Conservation (phyloP, 1,140 invertebrate species). For the Augochlora pura region DNA sequence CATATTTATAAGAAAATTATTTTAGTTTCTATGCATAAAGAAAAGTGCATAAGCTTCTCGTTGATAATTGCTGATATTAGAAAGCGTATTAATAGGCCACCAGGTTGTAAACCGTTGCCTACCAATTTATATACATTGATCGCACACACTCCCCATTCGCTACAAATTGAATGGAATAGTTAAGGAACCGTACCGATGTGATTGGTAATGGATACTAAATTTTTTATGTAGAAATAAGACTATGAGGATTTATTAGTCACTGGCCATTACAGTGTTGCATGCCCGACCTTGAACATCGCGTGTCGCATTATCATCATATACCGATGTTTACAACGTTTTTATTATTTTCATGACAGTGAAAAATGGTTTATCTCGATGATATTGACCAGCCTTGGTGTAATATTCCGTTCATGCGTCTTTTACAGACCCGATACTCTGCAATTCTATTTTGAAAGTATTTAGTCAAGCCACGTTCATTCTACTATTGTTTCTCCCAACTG, state of each 20-base stretch:
- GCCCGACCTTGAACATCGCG: too few relatives aligned
- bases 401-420: neutral
- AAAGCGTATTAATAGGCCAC: too few relatives aligned
- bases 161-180: neutral
- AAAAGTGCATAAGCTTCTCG: too few relatives aligned
- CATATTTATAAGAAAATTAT: too few relatives aligned
- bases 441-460: too few relatives aligned
- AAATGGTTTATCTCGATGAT: neutral
- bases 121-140: too few relatives aligned
- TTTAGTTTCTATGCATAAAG: too few relatives aligned
- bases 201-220: neutral
- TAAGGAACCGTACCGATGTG: neutral
- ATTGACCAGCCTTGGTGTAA: neutral
- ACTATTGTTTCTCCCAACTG: neutral
- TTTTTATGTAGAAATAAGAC: too few relatives aligned
- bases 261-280: too few relatives aligned
- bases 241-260: too few relatives aligned
- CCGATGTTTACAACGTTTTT: neutral
- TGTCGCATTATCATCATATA: neutral
- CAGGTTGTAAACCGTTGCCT: too few relatives aligned
- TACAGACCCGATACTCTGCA: neutral
- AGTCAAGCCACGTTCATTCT: neutral
- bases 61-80: too few relatives aligned
- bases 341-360: neutral
- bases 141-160: neutral